Evolutionary conservation across 2,113 vertebrate genomes (phyloP), one percentile per base, ranked within the genome.

Genomic region (Ctenodactylus gundi): DNA sequence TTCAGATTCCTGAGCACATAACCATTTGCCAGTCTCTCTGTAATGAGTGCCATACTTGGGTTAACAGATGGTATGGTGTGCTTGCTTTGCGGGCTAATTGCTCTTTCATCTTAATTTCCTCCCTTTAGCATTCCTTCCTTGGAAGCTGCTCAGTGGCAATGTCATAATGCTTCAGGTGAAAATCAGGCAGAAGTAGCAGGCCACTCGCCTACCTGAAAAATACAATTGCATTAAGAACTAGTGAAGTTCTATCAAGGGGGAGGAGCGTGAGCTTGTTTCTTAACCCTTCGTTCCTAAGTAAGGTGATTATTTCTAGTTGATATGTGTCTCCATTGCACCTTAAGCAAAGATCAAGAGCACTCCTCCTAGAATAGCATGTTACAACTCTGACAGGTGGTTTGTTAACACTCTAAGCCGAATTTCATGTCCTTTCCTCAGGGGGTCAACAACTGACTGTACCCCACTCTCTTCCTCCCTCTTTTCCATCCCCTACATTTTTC

Each of bases 31-130:
- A 94, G 7, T 94, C 83, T 83, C 36, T 95, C 65, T 72, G 64
- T 93, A 95, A 91, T 94, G 58, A 95, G 85, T 90, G 65, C 64
- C 81, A 65, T 83, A 84, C 64, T 93, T 84, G 83, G 53, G 87
- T 85, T 94, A 94, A 96, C 95, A 96, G 94, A 94, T 96, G 93
- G 92, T 95, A 67, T 96, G 76, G 90, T 87, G 70, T 92, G 76
- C 39, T 96, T 96, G 75, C 80, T 96, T 95, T 94, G 86, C 96
- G 91, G 83, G 84, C 58, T 89, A 93, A 87, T 89, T 93, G 70
- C 88, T 96, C 89, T 96, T 96, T 95, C 70, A 95, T 96, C 80
- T 96, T 94, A 84, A 96, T 93, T 95, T 96, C 70, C 60, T 96
- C 70, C 89, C 41, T 95, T 96, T 96, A 89, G 91, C 87, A 75